Evolutionary conservation across 1,140 invertebrate species (phyloP).

Genomic region (Glossosoma conforme): DNA sequence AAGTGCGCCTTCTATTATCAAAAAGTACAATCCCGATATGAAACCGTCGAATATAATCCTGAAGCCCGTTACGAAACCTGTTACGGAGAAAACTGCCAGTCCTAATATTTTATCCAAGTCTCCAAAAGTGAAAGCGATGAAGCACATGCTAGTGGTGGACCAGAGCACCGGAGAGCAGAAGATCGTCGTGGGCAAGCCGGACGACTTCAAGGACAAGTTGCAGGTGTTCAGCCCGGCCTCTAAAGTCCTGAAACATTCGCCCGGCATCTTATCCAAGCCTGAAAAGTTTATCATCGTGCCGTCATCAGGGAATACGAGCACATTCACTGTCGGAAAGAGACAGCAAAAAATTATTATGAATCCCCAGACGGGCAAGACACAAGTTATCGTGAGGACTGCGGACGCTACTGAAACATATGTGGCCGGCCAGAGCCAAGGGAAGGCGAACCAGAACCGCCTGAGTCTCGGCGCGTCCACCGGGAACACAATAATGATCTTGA

Average conservation of each 20-base stretch:
- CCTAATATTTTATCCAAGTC: conserved; percentile 50
- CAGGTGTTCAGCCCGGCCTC: neutral
- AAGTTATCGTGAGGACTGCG: conserved; percentile 36
- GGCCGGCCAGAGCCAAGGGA: conserved; percentile 3
- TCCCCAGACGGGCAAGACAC: conserved; percentile 41
- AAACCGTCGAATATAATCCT: conserved; percentile 11
- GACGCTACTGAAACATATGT: conserved; percentile 20
- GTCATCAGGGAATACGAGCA: conserved; percentile 36
- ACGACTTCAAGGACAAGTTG: conserved; percentile 19
- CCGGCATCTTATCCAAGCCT: conserved; percentile 34
- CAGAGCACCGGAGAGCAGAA: conserved; percentile 46
- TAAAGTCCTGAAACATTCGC: conserved; percentile 7
- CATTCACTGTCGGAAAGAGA: conserved; percentile 32
- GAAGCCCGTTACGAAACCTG: conserved; percentile 24
- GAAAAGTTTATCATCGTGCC: conserved; percentile 61
- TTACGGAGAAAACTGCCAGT: conserved; percentile 40
- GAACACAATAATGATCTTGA: conserved; percentile 56
- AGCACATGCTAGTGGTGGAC: conserved; percentile 46
- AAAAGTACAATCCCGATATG: conserved; percentile 9
- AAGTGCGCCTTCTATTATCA: neutral
- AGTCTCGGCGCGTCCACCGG: conserved; percentile 34
- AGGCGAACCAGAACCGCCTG: conserved; percentile 33
- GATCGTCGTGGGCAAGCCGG: conserved; percentile 42
- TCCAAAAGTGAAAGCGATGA: conserved; percentile 40
- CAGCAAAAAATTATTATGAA: conserved; percentile 46